phyloP scores from a whole-genome alignment of 2,113 vertebrate genomes.

The Aythya baeri region DNA sequence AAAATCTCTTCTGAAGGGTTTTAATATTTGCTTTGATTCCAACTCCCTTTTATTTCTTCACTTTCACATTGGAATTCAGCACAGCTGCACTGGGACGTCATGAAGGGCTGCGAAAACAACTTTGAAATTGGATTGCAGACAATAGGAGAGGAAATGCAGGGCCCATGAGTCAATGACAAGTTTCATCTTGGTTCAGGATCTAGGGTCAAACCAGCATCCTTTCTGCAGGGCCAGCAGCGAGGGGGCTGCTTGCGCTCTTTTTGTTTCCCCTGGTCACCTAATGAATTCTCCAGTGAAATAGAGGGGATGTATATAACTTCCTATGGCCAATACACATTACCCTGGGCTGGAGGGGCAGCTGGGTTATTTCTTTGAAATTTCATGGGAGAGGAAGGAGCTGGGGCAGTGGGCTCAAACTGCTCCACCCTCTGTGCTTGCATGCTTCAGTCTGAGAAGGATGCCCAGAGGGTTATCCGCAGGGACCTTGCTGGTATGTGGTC shows the following conservation, averaged over 20 bases:
- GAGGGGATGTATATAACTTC: neutral
- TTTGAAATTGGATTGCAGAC: constrained; percentile 52
- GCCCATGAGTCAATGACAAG: constrained; percentile 29
- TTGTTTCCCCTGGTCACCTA: neutral
- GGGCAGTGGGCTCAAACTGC: neutral
- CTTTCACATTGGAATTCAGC: constrained; percentile 34
- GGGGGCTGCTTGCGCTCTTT: neutral
- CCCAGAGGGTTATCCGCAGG: neutral
- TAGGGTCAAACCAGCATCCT: constrained; percentile 34
- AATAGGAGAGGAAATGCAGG: constrained; percentile 55
- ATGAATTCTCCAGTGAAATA: neutral
- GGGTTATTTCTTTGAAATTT: neutral
- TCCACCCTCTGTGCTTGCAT: neutral
- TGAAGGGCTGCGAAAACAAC: neutral
- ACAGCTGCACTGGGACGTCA: constrained; percentile 50
- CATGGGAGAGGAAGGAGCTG: neutral
- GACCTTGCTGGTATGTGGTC: neutral
- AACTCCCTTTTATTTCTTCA: neutral
- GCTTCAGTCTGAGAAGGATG: neutral
- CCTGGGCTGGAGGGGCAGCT: neutral
- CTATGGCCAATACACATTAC: neutral
- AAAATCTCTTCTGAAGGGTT: neutral
- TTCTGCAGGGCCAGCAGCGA: neutral
- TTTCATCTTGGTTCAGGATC: constrained; percentile 29
- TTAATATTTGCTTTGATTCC: neutral